These are phyloP conservation scores for Enteromius paludinosus DNA, from an alignment of 2,797 vertebrate species.

Conservation along the genomic window DNA sequence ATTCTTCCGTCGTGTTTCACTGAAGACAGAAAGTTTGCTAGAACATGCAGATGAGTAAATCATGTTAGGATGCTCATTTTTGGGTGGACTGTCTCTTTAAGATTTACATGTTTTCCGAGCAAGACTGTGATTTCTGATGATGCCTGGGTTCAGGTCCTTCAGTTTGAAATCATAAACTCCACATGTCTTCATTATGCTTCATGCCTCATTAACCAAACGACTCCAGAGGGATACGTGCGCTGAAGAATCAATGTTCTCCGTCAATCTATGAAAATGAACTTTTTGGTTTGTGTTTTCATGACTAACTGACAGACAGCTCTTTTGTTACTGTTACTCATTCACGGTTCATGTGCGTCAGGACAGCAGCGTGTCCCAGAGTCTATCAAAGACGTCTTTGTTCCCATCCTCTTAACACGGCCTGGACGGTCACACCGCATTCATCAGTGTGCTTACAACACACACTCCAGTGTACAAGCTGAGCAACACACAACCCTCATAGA, in stretches of 20 bases:
- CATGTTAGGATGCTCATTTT: neutral
- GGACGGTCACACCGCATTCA: conserved; percentile 16
- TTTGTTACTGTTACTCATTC: conserved; percentile 65
- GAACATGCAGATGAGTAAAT: neutral
- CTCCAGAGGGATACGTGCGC: neutral
- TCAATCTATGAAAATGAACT: conserved; percentile 17
- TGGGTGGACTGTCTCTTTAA: neutral
- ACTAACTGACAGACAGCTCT: conserved; percentile 62
- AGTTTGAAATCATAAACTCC: neutral
- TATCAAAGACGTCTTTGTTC: conserved; percentile 77
- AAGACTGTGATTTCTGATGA: neutral
- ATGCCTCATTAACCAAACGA: neutral
- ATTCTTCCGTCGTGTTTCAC: neutral
- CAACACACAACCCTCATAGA: neutral
- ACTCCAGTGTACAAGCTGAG: neutral
- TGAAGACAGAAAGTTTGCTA: neutral
- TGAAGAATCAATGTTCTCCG: neutral
- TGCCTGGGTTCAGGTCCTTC: neutral
- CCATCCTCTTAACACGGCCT: neutral
- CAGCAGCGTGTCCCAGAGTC: conserved; percentile 10
- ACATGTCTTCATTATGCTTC: neutral
- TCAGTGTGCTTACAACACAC: neutral
- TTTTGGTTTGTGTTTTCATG: conserved; percentile 46
- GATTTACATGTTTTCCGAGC: neutral
- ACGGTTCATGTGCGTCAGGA: conserved; percentile 31